phyloP scores from a whole-genome alignment of 2,113 vertebrate genomes.

The Mustelus asterias region DNA sequence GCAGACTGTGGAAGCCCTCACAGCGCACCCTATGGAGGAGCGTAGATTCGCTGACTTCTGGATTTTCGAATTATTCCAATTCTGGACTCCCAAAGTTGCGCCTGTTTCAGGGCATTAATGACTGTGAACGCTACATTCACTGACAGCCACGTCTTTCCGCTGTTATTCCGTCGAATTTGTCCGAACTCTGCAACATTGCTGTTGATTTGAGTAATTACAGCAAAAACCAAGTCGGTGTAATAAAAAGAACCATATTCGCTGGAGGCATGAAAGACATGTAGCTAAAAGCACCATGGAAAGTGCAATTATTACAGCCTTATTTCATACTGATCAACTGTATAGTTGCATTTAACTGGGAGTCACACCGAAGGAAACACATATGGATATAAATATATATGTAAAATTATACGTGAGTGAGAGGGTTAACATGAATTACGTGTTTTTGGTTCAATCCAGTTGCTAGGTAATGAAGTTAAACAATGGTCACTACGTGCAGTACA shows the following conservation, averaged over 20 bases:
- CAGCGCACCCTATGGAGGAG: not conserved
- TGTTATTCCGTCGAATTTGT: not conserved
- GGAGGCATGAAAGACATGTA: not conserved
- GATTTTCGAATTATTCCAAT: not conserved
- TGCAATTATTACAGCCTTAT: not conserved
- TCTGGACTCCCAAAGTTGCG: not conserved
- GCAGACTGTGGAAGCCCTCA: not conserved
- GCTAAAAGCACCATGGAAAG: not conserved
- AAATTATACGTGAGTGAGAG: not conserved
- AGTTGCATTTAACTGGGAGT: not conserved
- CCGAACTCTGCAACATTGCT: not conserved
- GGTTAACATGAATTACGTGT: not conserved
- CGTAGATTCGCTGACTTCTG: not conserved
- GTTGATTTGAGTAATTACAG: not conserved
- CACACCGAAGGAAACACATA: not conserved
- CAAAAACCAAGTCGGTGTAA: not conserved
- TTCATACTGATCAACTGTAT: not conserved
- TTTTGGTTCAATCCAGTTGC: conserved; percentile 7
- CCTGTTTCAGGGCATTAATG: not conserved
- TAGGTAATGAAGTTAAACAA: conserved; percentile 31
- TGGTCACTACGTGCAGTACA: not conserved
- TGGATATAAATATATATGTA: not conserved
- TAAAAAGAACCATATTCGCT: not conserved
- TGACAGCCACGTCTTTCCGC: not conserved
- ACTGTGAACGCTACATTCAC: not conserved